These are phyloP conservation scores for Rotaria macrura DNA, from an alignment of 2,888 invertebrate genomes.

Conservation along the genomic window DNA sequence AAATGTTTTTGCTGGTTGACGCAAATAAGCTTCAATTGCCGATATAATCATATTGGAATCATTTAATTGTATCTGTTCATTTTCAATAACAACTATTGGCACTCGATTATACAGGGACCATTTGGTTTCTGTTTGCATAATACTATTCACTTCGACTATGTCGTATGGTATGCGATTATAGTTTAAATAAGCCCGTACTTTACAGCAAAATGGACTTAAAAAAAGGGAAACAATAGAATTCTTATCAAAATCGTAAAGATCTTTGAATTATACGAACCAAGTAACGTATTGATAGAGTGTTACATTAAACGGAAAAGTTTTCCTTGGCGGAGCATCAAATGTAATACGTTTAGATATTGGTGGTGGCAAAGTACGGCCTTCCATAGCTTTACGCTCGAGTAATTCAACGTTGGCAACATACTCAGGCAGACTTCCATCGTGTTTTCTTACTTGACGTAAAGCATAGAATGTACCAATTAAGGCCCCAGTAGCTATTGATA, in stretches of 20 bases:
- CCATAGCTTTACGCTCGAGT: not conserved
- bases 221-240: no score
- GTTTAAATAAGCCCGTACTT: conserved; percentile 61
- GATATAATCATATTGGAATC: conserved; percentile 91
- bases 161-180: conserved; percentile 84
- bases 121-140: conserved; percentile 74
- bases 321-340: not conserved
- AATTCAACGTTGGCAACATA: not conserved
- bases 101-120: conserved; percentile 92
- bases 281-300: not conserved
- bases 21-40: conserved; percentile 65
- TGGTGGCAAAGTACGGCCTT: not conserved
- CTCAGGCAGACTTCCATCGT: not conserved
- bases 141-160: conserved; percentile 90
- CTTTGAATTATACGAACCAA: not conserved
- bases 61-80: conserved; percentile 62
- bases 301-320: not conserved
- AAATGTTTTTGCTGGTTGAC: conserved; percentile 53
- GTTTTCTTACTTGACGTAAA: conserved; percentile 13
- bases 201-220: conserved; percentile 93
- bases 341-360: not conserved
- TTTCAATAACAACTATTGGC: conserved; percentile 69
- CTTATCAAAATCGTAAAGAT: no score
- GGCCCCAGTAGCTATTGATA: not conserved
- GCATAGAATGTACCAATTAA: conserved; percentile 14